Conservation (phyloP, 2,888 invertebrate species). For the Drosophila mimica region DNA sequence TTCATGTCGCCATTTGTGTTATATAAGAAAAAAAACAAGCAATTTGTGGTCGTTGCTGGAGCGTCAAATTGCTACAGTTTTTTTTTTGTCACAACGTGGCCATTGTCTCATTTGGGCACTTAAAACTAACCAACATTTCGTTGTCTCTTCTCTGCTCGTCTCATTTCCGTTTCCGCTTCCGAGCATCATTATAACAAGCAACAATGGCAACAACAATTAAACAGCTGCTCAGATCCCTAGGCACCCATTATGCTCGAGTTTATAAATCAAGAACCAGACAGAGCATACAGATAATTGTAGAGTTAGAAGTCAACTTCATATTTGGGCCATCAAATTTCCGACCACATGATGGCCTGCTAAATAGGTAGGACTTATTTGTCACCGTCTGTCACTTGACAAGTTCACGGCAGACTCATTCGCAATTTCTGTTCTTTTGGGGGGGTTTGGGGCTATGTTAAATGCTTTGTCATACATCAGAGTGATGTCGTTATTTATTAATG, state of each 20-base stretch:
- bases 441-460: constrained; percentile 57
- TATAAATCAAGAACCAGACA: constrained; percentile 45
- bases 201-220: constrained; percentile 40
- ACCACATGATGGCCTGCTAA: not conserved
- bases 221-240: constrained; percentile 21
- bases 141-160: constrained; percentile 15
- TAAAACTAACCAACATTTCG: constrained; percentile 58
- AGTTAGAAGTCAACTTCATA: not conserved
- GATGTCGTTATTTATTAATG: constrained; percentile 72
- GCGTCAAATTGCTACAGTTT: constrained; percentile 72
- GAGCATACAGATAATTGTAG: constrained; percentile 3
- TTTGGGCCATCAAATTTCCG: not conserved
- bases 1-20: constrained; percentile 1
- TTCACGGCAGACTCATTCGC: constrained; percentile 23
- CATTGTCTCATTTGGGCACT: constrained; percentile 55
- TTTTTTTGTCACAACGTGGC: constrained; percentile 30
- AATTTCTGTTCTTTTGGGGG: not conserved
- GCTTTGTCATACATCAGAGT: constrained; percentile 73
- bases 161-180: constrained; percentile 73
- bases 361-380: constrained; percentile 5
- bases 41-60: constrained; percentile 42
- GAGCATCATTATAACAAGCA: constrained; percentile 27
- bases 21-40: not conserved
- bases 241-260: constrained; percentile 41
- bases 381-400: constrained; percentile 39